A percentile compares a stretch with the other conserved stretches of the same genome.
Conservation (phyloP, 2,888 invertebrate genomes). For the Muscina levida region DNA sequence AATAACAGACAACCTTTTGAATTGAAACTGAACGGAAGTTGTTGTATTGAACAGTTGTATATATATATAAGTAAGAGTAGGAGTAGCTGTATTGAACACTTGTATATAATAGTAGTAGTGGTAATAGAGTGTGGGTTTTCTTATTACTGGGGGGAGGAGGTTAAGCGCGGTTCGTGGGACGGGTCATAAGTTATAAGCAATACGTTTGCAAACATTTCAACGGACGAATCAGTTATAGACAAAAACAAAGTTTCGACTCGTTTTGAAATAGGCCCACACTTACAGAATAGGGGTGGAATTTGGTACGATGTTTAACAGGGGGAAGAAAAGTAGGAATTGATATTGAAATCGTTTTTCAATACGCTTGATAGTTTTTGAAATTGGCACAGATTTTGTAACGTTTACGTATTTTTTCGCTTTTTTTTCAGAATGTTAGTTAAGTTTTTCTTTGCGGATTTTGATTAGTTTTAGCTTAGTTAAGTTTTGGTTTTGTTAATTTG, state of each 20-base stretch:
- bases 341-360: constrained; percentile 12
- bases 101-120: constrained; percentile 5
- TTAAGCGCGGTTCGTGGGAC: not conserved
- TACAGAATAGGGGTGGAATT: not conserved
- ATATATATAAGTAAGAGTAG: too few relatives aligned
- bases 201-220: not conserved
- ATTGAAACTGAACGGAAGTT: not conserved
- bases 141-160: not conserved
- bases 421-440: constrained; percentile 39
- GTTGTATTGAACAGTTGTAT: constrained; percentile 16
- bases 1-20: constrained; percentile 77
- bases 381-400: constrained; percentile 77
- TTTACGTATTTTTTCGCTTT: constrained; percentile 23
- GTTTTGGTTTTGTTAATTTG: constrained; percentile 60
- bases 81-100: not conserved
- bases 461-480: constrained; percentile 48
- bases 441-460: constrained; percentile 40
- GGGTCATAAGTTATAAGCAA: not conserved
- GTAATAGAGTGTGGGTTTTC: constrained; percentile 24
- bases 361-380: constrained; percentile 62
- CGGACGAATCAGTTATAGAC: not conserved
- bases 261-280: not conserved
- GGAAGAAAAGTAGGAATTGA: too few relatives aligned
- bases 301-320: too few relatives aligned
- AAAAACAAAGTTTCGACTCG: not conserved